These are phyloP conservation scores for Corvus hawaiiensis DNA, from an alignment of 2,113 vertebrate genomes.

Conservation along the genomic window DNA sequence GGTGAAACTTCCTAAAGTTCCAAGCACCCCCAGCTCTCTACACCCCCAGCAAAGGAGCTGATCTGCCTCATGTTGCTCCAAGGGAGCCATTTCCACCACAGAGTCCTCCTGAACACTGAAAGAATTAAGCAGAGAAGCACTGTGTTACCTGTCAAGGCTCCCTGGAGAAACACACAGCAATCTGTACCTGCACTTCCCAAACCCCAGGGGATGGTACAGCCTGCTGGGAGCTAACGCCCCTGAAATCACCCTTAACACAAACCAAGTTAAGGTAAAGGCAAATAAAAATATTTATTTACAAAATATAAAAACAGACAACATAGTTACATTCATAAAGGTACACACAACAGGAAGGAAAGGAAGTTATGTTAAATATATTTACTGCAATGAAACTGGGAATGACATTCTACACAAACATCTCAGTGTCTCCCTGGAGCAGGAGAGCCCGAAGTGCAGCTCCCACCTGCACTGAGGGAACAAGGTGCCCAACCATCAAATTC, in stretches of 20 bases:
- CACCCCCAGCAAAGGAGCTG: neutral
- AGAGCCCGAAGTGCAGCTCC: neutral
- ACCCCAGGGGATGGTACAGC: neutral
- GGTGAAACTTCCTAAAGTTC: neutral
- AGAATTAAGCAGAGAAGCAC: neutral
- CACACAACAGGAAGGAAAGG: neutral
- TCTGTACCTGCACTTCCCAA: neutral
- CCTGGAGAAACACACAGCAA: neutral
- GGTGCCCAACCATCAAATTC: neutral
- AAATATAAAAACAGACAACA: conserved; percentile 50
- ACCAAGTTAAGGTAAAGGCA: conserved; percentile 58
- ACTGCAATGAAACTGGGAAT: neutral
- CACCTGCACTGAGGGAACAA: neutral
- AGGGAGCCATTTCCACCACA: neutral
- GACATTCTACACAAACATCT: neutral
- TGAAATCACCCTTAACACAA: conserved; percentile 66
- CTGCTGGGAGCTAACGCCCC: neutral
- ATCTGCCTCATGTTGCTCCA: neutral
- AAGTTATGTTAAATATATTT: neutral
- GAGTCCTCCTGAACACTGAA: neutral
- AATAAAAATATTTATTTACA: conserved; percentile 65
- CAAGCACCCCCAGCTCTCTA: neutral
- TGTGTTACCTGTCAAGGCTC: neutral
- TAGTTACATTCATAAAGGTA: conserved; percentile 48
- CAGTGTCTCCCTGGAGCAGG: neutral